These are phyloP conservation scores for Enteromius radiatus DNA, from an alignment of 2,797 vertebrate species.

Conservation along the genomic window DNA sequence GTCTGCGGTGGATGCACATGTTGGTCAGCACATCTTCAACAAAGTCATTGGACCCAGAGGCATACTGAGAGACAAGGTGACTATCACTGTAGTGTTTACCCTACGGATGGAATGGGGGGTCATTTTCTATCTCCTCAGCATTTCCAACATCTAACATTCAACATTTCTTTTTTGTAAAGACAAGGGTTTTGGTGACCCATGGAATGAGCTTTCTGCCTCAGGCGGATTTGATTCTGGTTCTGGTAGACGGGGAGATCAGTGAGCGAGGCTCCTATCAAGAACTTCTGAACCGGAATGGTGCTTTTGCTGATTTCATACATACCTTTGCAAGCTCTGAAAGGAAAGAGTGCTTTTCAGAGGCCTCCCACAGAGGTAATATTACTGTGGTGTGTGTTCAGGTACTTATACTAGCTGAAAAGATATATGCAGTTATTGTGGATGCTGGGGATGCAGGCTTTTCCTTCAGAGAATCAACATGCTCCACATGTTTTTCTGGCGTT, in stretches of 20 bases:
- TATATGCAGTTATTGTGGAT: background rate
- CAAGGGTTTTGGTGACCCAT: slow-evolving; percentile 93
- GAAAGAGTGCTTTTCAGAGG: slow-evolving; percentile 64
- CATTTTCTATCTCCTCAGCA: background rate
- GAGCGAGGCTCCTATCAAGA: slow-evolving; percentile 93
- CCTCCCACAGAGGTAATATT: slow-evolving; percentile 78
- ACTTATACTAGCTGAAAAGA: background rate
- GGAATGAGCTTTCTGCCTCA: slow-evolving; percentile 87
- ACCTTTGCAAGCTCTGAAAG: slow-evolving; percentile 77
- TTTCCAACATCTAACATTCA: slow-evolving; percentile 49
- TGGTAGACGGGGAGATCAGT: slow-evolving; percentile 87
- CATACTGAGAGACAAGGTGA: slow-evolving; percentile 89
- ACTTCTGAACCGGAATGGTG: slow-evolving; percentile 85
- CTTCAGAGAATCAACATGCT: background rate
- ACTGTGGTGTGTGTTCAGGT: background rate
- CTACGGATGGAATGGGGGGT: background rate
- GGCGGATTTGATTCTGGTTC: slow-evolving; percentile 87
- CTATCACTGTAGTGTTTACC: background rate
- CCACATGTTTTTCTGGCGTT: background rate
- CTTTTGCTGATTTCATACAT: slow-evolving; percentile 88
- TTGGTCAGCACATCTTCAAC: slow-evolving; percentile 92
- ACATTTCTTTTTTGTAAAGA: slow-evolving; percentile 76
- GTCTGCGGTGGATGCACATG: slow-evolving; percentile 90
- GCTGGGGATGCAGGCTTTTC: background rate
- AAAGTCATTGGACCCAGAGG: slow-evolving; percentile 90